phyloP scores from a whole-genome alignment of 2,797 vertebrate species.

The Basileuterus tristriatus region DNA sequence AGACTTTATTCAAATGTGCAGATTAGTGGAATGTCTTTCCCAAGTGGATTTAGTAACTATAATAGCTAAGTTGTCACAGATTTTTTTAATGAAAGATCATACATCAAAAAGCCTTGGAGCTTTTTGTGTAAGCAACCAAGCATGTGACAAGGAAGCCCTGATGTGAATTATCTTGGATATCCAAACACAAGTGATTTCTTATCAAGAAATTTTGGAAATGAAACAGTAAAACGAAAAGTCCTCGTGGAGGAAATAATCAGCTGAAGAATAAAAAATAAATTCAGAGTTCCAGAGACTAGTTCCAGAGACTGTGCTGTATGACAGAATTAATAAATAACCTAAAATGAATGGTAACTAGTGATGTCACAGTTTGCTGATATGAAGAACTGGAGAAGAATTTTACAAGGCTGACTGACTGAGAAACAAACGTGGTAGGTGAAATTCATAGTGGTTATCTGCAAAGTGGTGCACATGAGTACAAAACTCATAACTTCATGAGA shows the following conservation, averaged over 20 bases:
- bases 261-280: neutral
- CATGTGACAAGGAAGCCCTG: neutral
- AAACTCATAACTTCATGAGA: neutral
- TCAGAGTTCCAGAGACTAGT: neutral
- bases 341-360: neutral
- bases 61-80: neutral
- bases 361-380: neutral
- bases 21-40: neutral
- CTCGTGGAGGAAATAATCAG: neutral
- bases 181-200: neutral
- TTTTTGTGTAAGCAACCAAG: neutral
- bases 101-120: neutral
- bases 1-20: neutral
- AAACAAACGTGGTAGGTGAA: neutral
- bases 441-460: neutral
- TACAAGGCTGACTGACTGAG: neutral
- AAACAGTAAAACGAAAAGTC: neutral
- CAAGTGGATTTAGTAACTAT: neutral
- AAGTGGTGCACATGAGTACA: neutral
- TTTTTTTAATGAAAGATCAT: neutral
- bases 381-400: neutral
- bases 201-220: neutral
- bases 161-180: neutral
- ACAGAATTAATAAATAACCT: neutral
- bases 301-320: neutral